Conservation (phyloP, 2,113 vertebrate genomes). For the Panthera leo region DNA sequence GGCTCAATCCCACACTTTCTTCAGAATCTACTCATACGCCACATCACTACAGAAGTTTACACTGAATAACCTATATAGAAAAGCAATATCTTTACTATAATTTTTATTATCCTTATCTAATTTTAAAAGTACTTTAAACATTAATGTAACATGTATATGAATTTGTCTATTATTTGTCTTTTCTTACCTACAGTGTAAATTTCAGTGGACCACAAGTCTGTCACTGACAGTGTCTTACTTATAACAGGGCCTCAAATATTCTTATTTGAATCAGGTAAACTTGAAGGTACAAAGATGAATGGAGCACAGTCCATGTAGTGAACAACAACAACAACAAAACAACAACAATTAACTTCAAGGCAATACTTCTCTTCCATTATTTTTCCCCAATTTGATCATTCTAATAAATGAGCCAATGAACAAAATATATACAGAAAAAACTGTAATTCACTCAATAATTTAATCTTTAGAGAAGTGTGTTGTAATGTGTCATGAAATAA, state of each 20-base stretch:
- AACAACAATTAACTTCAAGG: not conserved
- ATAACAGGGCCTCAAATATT: not conserved
- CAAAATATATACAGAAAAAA: not conserved
- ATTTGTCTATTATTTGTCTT: not conserved
- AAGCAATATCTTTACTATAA: not conserved
- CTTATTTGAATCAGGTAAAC: not conserved
- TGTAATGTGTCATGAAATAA: not conserved
- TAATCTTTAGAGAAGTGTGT: not conserved
- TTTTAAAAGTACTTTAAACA: not conserved
- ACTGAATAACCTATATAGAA: not conserved
- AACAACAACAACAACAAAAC: not conserved
- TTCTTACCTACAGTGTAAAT: not conserved
- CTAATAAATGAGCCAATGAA: not conserved
- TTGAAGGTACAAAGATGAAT: not conserved
- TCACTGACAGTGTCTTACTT: not conserved
- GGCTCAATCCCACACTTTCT: not conserved
- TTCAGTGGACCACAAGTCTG: not conserved
- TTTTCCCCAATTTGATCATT: not conserved
- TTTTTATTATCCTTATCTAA: not conserved
- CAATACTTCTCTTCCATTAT: not conserved
- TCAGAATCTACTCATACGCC: not conserved
- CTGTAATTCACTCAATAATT: not conserved
- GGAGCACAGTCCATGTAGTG: not conserved
- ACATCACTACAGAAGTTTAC: not conserved
- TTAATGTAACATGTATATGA: not conserved